Evolutionary conservation across 2,797 vertebrate genomes (phyloP), one percentile per base, ranked within the genome.

Genomic region (Bradypodion ventrale): DNA sequence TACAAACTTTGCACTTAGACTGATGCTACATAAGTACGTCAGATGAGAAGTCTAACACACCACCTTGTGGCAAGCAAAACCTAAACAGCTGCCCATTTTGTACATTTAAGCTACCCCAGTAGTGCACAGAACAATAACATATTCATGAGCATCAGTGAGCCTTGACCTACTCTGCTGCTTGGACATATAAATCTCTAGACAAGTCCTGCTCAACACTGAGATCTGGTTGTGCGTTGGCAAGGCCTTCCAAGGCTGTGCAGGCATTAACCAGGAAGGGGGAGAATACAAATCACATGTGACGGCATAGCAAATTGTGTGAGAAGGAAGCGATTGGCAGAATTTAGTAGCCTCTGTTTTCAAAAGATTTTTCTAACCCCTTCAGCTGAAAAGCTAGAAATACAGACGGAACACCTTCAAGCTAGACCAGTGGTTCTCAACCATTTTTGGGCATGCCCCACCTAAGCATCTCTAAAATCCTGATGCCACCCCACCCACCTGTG

Each of bases 121-220:
- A 85, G 59, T 19, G 44, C 23, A 72, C 21, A 70, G 16, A 4
- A 82, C 40, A 89, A 72, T 0, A 63, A 59, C 27, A 16, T 8
- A 87, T 87, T 89, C 85, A 42, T 89, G 5, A 44, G 7, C 46
- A 1, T 15, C 3, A 29, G n/a, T 79, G 32, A 66, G 62, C 74
- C 46, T 80, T 93, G 78, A 83, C 62, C 85, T 25, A 29, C 4
- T 73, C 62, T 83, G 68, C 65, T 23, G 84, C 52, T 10, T 44
- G 80, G 10, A 35, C 21, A 69, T 62, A 78, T 63, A 80, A 79
- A 80, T 86, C 82, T 87, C 27, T 25, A 65, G 10, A 46, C 42
- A 80, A 66, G 80, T 65, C 75, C 15, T 80, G 40, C 81, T 78
- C 80, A 87, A 88, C 27, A 87, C 76, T 87, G 66, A 66, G n/a